Evolutionary conservation across 2,113 vertebrate species (phyloP), one percentile per base, ranked within the genome.

Genomic region (Callipepla californica): DNA sequence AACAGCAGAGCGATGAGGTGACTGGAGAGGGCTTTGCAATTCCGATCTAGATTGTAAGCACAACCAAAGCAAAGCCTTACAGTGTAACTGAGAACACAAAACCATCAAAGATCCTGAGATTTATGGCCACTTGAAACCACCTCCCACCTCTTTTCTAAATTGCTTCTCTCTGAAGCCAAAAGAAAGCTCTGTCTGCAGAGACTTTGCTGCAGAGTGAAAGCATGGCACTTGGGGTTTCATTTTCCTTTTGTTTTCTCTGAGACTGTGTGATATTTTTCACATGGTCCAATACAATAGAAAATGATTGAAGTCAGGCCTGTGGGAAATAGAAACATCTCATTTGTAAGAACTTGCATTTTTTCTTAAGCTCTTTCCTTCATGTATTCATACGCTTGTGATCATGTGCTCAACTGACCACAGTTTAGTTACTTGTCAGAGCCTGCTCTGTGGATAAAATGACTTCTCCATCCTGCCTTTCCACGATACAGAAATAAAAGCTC

Each of bases 121-220:
- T 93, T 87, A 78, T n/a, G 68, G 42, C 65, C 80, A 67, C 84
- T 93, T 83, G 75, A 94, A 95, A 72, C 11, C 72, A 87, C 47
- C n/a, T 73, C 58, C 70, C 59, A 89, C 75, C 48, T 85, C 81
- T 81, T 94, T 89, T 68, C 93, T 89, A 92, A 93, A 92, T 59
- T 78, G 50, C 20, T 73, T 94, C 48, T 93, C 70, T 75, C 77
- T 40, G 51, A 90, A 94, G 58, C n/a, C 30, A 90, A 62, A 87
- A 87, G 79, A 80, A 95, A 90, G 55, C 58, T 14, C 40, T 1
- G 57, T 89, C 69, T 85, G 85, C 77, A 87, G 65, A 78, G 77
- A 80, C 82, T 74, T 89, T 92, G 47, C 75, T 85, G 23, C 83
- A 92, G 45, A 80, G 55, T 42, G 30, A 85, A 86, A 92, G 50